These are phyloP conservation scores for Antigone vipio DNA, from an alignment of 2,113 vertebrate genomes.

Conservation along the genomic window DNA sequence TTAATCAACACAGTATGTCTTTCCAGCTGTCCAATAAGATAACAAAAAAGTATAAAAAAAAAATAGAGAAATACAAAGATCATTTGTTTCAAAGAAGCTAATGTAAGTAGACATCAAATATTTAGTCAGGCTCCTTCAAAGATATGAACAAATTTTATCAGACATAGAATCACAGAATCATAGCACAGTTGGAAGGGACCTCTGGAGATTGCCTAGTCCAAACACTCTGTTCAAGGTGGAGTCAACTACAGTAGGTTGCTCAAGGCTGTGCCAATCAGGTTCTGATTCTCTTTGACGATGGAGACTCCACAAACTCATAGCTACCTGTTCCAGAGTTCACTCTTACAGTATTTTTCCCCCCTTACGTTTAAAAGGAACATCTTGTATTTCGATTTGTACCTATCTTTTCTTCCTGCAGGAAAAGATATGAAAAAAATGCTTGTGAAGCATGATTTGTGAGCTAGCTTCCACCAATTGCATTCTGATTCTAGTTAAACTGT, in stretches of 20 bases:
- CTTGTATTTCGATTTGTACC: neutral
- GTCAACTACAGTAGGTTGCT: neutral
- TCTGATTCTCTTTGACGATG: neutral
- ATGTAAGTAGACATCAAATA: neutral
- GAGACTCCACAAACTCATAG: neutral
- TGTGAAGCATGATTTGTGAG: neutral
- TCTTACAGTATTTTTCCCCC: accelerated
- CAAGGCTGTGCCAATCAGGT: neutral
- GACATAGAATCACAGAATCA: neutral
- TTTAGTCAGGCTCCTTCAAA: neutral
- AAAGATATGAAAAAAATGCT: neutral
- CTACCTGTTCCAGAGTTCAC: neutral
- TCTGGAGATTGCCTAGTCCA: neutral
- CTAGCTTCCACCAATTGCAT: neutral
- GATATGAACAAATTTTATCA: neutral
- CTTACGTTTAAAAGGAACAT: neutral
- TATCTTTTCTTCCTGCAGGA: neutral
- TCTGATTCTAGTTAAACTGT: neutral
- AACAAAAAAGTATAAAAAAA: neutral
- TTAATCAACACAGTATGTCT: neutral
- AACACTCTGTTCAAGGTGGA: neutral
- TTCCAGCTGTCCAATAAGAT: neutral
- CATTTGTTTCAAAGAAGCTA: neutral
- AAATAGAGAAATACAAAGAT: neutral
- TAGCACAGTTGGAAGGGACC: neutral